Evolutionary conservation across 2,113 vertebrate genomes (phyloP), one percentile per base, ranked within the genome.

Genomic region (Archilochus colubris): DNA sequence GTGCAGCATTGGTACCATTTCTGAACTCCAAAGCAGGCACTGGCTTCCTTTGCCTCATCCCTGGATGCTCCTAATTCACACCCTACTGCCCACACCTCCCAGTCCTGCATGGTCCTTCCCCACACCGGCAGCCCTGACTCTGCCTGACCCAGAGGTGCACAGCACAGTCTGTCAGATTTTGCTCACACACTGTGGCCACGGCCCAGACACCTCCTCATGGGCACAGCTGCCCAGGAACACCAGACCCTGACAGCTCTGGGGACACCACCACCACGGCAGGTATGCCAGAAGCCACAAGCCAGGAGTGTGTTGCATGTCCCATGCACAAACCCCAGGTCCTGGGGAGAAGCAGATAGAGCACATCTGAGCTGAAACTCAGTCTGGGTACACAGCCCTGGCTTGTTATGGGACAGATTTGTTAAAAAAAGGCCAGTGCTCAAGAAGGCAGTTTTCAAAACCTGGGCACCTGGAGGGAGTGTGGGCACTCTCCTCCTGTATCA

Each of bases 391-490:
- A n/a, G 40, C 36, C 36, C 51, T 30, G 28, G 48, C 31, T 40
- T 54, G 14, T 38, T 17, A 36, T 0, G 12, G 36, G 20, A 78
- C 17, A 57, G 6, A 9, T 17, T 38, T 36, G 10, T 27, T 14
- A 12, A 15, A 25, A 9, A 16, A 27, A 12, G 1, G 3, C 20
- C 63, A 76, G 58, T 0, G 0, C 33, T n/a, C 36, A 44, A 25
- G 3, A 31, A 31, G 17, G 48, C 36, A 27, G 15, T 1, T 14
- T 46, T 23, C 54, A 68, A 28, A 81, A 84, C 25, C 43, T 12
- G n/a, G 53, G n/a, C 44, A 43, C 27, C 36, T 7, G 0, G 2
- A 23, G n/a, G 4, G 14, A 20, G 5, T 1, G 1, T 0, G 0
- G 36, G 43, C 6, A 40, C 48, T 63, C 43, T 15, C 15, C 38